phyloP scores from a whole-genome alignment of 2,113 vertebrate species.

The Callipepla californica region DNA sequence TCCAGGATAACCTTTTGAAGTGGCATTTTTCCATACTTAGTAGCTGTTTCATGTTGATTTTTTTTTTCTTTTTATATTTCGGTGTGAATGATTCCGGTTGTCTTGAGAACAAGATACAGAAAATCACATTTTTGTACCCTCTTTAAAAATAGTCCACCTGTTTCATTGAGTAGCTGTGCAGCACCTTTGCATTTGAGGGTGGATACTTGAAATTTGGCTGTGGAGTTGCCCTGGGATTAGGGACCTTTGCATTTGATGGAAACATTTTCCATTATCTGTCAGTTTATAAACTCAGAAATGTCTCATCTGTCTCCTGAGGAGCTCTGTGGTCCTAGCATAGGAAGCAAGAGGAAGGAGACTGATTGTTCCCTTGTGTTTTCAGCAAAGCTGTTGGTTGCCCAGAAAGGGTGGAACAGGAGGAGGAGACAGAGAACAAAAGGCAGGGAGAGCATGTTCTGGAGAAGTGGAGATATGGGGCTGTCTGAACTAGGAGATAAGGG shows the following conservation, averaged over 20 bases:
- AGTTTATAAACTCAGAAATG: not conserved
- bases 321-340: not conserved
- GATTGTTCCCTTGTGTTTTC: not conserved
- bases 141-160: not conserved
- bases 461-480: not conserved
- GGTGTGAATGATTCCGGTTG: slow-evolving; percentile 23
- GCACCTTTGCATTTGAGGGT: not conserved
- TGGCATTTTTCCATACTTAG: not conserved
- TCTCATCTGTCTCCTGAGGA: not conserved
- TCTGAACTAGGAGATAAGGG: not conserved
- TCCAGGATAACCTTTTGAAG: slow-evolving; percentile 30
- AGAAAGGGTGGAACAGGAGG: not conserved
- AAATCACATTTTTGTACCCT: not conserved
- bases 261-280: not conserved
- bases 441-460: not conserved
- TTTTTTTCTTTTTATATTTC: not conserved
- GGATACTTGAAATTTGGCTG: not conserved
- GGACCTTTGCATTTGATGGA: not conserved
- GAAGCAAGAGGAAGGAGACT: not conserved
- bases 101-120: slow-evolving; percentile 24
- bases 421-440: not conserved
- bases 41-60: not conserved
- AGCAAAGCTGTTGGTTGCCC: not conserved
- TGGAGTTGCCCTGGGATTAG: not conserved
- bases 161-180: not conserved